Base-by-base conservation (phyloP, 2,888 invertebrate genomes). In the Drosophila subsilvestris region DNA sequence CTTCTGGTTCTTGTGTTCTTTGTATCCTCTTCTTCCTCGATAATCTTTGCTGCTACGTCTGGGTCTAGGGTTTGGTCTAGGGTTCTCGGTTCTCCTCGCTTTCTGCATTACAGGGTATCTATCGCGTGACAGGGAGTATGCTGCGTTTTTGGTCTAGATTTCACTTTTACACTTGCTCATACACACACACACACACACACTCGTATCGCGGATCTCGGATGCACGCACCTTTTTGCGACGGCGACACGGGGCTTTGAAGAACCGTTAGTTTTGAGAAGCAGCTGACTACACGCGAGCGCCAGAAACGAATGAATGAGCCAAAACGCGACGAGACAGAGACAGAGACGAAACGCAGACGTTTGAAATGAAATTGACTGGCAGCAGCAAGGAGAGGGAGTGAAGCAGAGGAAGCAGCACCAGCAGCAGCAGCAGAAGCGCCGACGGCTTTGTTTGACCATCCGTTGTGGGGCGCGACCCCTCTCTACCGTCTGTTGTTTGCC, bases 281-380 rank as follows among this genome's bases (percentile, higher is more conserved):
- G 73, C 80, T 14, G 78, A 86, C 85, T 81, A 75, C 89, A 86
- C 79, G 80, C 78, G 78, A 89, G 75, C 73, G 76, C 72, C 78
- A 69, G 78, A 76, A 81, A 81, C 83, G 78, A 78, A 75, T 87
- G 83, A 82, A 82, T 78, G 70, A 74, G 79, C 84, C 70, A 63
- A 65, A 73, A 71, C 70, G 57, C 65, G 69, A 48, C 45, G 69
- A 75, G 74, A 63, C 69, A 47, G 69, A 75, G 74, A 63, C 69
- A 47, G 32, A 49, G 55, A 58, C 63, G 67, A 50, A 48, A 62
- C 51, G 58, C 62, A 54, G 62, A 75, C 88, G 63, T 54, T 85
- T 82, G 86, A 82, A 80, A 71, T 76, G 86, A 76, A 88, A 86
- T 83, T 81, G 80, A 27, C 14, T 37, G 32, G 32, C 32, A 12